Conservation (phyloP, 2,888 invertebrate species). For the Boloria euphrosyne region DNA sequence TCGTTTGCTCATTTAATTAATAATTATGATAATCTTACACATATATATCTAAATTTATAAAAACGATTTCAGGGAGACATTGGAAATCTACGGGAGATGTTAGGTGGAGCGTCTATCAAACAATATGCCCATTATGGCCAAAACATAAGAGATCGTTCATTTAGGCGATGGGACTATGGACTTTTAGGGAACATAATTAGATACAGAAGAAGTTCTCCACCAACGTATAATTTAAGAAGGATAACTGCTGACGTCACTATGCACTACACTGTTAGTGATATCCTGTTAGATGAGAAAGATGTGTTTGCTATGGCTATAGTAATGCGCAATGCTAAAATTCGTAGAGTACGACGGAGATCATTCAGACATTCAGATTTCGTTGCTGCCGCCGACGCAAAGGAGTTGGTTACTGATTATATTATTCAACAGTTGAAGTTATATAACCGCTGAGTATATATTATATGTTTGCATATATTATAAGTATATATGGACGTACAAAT, state of each 20-base stretch:
- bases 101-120: conserved; percentile 58
- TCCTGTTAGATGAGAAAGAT: conserved; percentile 42
- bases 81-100: conserved; percentile 13
- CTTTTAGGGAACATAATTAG: conserved; percentile 44
- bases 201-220: conserved; percentile 55
- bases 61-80: conserved; percentile 2
- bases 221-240: conserved; percentile 49
- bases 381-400: conserved; percentile 36
- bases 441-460: conserved; percentile 7
- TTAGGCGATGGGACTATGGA: conserved; percentile 60
- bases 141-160: conserved; percentile 58
- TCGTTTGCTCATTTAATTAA: no score
- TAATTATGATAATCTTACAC: not conserved
- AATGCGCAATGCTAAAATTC: conserved; percentile 39
- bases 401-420: conserved; percentile 42
- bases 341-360: conserved; percentile 38
- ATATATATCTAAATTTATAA: not conserved
- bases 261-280: conserved; percentile 44
- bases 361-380: conserved; percentile 45
- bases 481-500: no score
- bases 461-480: not conserved
- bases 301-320: conserved; percentile 42
- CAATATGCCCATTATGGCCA: conserved; percentile 68
- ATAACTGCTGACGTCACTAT: conserved; percentile 42
- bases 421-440: conserved; percentile 36